Base-by-base conservation (phyloP, 2,113 vertebrate species). In the Pedetes capensis region DNA sequence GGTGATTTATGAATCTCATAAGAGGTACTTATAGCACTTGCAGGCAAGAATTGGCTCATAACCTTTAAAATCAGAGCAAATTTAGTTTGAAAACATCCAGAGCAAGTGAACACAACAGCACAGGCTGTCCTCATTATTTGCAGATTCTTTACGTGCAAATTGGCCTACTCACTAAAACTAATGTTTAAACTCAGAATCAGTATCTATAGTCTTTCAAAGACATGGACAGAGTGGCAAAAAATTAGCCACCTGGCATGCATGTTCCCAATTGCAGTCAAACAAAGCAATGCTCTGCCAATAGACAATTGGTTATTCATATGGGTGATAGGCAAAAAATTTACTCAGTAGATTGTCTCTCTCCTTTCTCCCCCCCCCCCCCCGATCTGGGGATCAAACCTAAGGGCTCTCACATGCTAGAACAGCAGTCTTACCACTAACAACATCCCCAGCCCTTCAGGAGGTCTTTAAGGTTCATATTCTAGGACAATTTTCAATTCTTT, bases 401-500 rank as follows among this genome's bases (percentile, higher is more conserved):
- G 71, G 51, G 7, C n/a, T 39, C 39, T 17, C 51, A 27, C 8
- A 14, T 27, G 32, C 23, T 18, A 59, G 53, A 51, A n/a, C 57
- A 80, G 37, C 4, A 22, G 12, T 39, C 6, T 37, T 53, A 25
- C 37, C 37, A 20, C 25, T 39, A 39, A 44, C n/a, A 47, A 6
- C n/a, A 42, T 29, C 23, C 37, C n/a, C 42, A 7, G 5, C 57
- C 39, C 37, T 47, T 71, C 37, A 83, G 20, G 59, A 94, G 49
- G 42, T 93, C 64, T 74, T 69, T 75, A 91, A 92, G 53, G 10
- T 88, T 92, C 27, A 76, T 13, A 72, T 61, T 92, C 51, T 94
- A 74, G 78, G n/a, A 83, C 20, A 89, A 29, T 49, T 87, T 80
- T 93, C 93, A 14, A 29, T 87, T 87, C 25, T 96, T 96, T 72